These are phyloP conservation scores for Fratercula arctica DNA, from an alignment of 2,797 vertebrate species.

Conservation along the genomic window DNA sequence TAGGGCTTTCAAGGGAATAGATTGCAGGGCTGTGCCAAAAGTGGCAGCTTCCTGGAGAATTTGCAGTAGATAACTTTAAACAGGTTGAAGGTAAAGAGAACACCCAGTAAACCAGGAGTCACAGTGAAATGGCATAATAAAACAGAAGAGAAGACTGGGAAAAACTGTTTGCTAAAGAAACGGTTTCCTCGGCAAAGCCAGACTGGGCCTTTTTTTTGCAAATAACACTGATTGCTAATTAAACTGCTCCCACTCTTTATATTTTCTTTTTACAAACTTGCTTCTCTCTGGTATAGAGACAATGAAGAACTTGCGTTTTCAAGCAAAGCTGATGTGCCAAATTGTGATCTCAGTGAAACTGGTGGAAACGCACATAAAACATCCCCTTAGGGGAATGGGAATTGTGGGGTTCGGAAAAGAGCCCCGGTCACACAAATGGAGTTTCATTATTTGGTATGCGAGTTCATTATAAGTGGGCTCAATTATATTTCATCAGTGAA, in stretches of 20 bases:
- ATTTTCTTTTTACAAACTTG: not conserved
- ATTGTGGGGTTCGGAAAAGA: conserved; percentile 32
- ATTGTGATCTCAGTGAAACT: conserved; percentile 34
- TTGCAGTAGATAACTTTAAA: conserved; percentile 5
- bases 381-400: conserved; percentile 22
- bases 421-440: conserved; percentile 1
- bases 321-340: conserved; percentile 42
- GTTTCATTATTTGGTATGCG: conserved; percentile 46
- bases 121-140: not conserved
- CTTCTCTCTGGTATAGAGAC: not conserved
- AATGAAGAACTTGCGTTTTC: not conserved
- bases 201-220: not conserved
- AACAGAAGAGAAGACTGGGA: conserved; percentile 3
- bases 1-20: conserved; percentile 67
- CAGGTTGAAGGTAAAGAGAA: conserved; percentile 50
- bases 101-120: not conserved
- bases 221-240: conserved; percentile 36
- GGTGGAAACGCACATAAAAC: conserved; percentile 36
- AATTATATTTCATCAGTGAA: conserved; percentile 65
- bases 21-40: conserved; percentile 63
- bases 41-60: conserved; percentile 71
- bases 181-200: not conserved
- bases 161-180: not conserved
- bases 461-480: conserved; percentile 60
- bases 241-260: conserved; percentile 27